Percentiles rank a stretch among this genome's conserved stretches.
Evolutionary conservation across 2,113 vertebrate genomes (phyloP).

Genomic region (Archocentrus centrarchus): DNA sequence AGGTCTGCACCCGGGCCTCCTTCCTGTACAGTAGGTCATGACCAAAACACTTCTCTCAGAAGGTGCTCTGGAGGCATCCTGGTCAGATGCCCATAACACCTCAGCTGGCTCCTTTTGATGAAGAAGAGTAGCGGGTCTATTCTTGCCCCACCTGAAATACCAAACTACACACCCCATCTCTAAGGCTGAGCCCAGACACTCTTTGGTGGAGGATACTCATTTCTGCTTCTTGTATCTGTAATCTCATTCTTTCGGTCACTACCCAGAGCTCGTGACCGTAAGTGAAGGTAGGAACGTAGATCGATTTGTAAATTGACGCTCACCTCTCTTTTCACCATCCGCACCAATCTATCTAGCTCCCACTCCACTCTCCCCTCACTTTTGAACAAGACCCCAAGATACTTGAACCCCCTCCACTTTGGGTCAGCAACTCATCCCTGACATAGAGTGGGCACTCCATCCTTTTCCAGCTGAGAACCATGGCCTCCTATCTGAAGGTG

Average conservation of each 20-base stretch:
- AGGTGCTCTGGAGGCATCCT: background rate
- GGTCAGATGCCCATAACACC: background rate
- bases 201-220: background rate
- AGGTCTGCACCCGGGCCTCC: too few species aligned
- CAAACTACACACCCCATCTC: background rate
- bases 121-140: background rate
- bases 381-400: background rate
- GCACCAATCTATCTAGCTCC: background rate
- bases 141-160: too few species aligned
- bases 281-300: background rate
- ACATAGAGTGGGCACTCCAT: background rate
- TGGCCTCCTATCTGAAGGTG: background rate
- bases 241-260: background rate
- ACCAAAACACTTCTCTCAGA: background rate
- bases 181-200: background rate
- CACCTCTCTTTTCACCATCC: background rate
- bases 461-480: background rate
- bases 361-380: background rate
- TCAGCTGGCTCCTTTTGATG: background rate
- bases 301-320: background rate
- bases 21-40: too few species aligned
- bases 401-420: background rate
- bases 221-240: background rate
- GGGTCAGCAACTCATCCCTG: background rate
- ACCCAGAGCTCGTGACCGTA: background rate